phyloP scores from a whole-genome alignment of 2,797 vertebrate species.

The Gephyroberyx darwinii region DNA sequence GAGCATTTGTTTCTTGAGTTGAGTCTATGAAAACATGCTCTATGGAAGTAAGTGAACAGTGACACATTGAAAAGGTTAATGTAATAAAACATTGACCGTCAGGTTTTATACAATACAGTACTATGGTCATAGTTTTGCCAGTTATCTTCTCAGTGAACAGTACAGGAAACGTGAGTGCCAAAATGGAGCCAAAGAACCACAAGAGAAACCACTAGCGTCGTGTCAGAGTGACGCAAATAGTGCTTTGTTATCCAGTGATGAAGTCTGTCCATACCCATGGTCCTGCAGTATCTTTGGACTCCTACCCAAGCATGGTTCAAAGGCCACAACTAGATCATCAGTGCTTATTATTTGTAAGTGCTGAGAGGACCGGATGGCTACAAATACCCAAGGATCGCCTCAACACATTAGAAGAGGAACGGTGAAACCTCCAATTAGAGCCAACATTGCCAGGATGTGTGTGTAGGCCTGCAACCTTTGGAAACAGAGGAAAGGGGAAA shows the following conservation, averaged over 20 bases:
- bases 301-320: slow-evolving; percentile 16
- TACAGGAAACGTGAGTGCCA: slow-evolving; percentile 42
- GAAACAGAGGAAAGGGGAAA: slow-evolving; percentile 12
- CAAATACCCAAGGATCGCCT: slow-evolving; percentile 3
- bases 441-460: slow-evolving; percentile 6
- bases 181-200: slow-evolving; percentile 56
- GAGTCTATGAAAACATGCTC: slow-evolving; percentile 3
- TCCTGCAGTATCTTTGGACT: slow-evolving; percentile 13
- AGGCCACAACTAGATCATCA: slow-evolving; percentile 7
- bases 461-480: slow-evolving; percentile 8
- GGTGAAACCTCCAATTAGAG: slow-evolving; percentile 15
- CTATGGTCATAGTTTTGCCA: slow-evolving; percentile 40
- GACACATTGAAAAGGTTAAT: slow-evolving; percentile 22
- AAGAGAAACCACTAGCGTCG: slow-evolving; percentile 33
- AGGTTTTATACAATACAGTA: slow-evolving; percentile 43
- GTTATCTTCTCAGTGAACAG: slow-evolving; percentile 37
- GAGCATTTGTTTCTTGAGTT: slow-evolving; percentile 15
- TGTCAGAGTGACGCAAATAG: background rate
- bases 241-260: background rate
- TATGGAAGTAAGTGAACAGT: slow-evolving; percentile 13
- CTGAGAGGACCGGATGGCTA: slow-evolving; percentile 27
- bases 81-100: slow-evolving; percentile 36
- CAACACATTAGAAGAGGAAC: slow-evolving; percentile 15
- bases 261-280: background rate
- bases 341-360: slow-evolving; percentile 9